Evolutionary conservation across 2,113 vertebrate genomes (phyloP).

Genomic region (Mastomys natalensis): DNA sequence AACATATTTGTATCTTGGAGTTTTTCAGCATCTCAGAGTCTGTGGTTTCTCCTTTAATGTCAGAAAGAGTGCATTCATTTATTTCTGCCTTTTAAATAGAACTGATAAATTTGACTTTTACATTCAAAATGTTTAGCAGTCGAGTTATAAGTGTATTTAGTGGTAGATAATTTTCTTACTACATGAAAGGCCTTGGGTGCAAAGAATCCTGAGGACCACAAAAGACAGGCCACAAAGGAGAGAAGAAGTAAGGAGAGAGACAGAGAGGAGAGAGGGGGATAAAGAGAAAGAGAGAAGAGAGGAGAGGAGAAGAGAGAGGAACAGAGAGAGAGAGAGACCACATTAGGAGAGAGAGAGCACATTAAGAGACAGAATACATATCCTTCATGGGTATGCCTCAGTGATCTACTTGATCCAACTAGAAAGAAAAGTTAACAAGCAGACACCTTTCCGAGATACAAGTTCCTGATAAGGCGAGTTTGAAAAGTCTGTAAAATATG

Average conservation of each 20-base stretch:
- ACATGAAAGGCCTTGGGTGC: neutral
- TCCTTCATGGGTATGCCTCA: neutral
- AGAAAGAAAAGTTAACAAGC: neutral
- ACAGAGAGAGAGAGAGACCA: too few species aligned
- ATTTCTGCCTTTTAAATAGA: conserved; percentile 34
- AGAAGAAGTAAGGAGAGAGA: neutral
- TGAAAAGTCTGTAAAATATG: conserved; percentile 22
- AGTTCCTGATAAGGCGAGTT: neutral
- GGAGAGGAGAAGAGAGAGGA: neutral
- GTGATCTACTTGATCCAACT: neutral
- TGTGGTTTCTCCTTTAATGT: conserved; percentile 13
- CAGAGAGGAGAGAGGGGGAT: neutral
- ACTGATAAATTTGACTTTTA: neutral
- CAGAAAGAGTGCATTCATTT: neutral
- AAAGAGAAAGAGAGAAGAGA: neutral
- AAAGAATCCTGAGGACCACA: neutral
- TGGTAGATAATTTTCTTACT: neutral
- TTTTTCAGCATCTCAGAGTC: neutral
- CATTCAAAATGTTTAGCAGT: neutral
- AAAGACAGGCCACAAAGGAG: too few species aligned
- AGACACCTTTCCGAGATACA: neutral
- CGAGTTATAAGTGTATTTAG: neutral
- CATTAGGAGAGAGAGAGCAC: neutral
- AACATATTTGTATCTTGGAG: conserved; percentile 14
- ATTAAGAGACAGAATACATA: neutral